A percentile compares a stretch with the other conserved stretches of the same genome.
phyloP scores from a whole-genome alignment of 2,797 vertebrate genomes.

The Micrastur ruficollis region DNA sequence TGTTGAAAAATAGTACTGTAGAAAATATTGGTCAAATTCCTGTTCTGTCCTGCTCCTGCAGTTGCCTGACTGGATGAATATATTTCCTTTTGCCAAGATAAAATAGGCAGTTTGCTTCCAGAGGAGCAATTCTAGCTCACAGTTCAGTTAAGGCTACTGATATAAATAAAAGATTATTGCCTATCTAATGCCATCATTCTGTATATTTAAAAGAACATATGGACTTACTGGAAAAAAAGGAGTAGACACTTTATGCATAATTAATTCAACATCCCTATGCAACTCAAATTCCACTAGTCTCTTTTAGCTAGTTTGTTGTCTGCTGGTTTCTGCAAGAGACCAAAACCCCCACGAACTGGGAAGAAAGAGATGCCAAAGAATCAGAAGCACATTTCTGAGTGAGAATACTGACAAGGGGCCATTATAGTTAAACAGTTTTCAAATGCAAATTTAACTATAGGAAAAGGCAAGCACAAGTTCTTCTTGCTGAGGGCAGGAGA shows the following conservation, averaged over 20 bases:
- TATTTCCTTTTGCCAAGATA: neutral
- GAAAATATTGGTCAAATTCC: neutral
- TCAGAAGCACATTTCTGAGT: neutral
- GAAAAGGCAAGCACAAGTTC: neutral
- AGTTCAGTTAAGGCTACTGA: neutral
- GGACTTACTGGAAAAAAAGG: neutral
- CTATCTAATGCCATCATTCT: neutral
- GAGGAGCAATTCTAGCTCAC: neutral
- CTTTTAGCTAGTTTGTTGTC: neutral
- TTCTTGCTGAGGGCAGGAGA: neutral
- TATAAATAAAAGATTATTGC: constrained; percentile 5
- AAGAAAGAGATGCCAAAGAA: neutral
- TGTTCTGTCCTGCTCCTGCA: neutral
- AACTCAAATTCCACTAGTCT: neutral
- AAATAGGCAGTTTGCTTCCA: neutral
- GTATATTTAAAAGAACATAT: neutral
- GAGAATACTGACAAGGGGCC: neutral
- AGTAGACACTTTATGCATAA: neutral
- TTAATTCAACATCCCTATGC: neutral
- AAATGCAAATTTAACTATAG: neutral
- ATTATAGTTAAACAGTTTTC: neutral
- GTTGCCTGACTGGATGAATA: neutral
- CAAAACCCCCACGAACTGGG: neutral
- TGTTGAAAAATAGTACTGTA: neutral
- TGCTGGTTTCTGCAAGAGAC: neutral